Evolutionary conservation across 2,113 vertebrate species (phyloP).

Genomic region (Fulica atra): DNA sequence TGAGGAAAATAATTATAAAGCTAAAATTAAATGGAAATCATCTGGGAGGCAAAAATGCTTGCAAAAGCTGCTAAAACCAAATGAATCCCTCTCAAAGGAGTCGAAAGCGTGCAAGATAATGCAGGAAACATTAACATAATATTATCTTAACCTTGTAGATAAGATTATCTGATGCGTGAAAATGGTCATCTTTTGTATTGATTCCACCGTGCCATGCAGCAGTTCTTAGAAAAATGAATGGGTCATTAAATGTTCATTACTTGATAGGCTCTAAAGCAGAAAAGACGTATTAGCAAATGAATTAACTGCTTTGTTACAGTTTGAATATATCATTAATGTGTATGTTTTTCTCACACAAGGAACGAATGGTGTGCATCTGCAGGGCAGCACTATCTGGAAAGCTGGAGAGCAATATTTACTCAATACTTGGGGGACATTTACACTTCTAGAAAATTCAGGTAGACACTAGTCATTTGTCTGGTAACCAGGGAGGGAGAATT

Average conservation of each 20-base stretch:
- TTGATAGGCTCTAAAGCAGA: slow-evolving; percentile 58
- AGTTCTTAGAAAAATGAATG: slow-evolving; percentile 63
- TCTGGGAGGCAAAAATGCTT: not conserved
- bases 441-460: not conserved
- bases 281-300: slow-evolving; percentile 68
- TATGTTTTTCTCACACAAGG: not conserved
- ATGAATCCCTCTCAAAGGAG: slow-evolving; percentile 55
- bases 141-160: slow-evolving; percentile 73
- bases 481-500: not conserved
- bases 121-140: slow-evolving; percentile 69
- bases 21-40: not conserved
- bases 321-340: slow-evolving; percentile 56
- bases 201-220: slow-evolving; percentile 21
- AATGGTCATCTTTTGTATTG: slow-evolving; percentile 72
- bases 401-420: not conserved
- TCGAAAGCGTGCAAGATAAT: slow-evolving; percentile 29
- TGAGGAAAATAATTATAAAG: not conserved
- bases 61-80: slow-evolving; percentile 46
- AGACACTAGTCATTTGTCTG: not conserved
- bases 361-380: not conserved
- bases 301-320: slow-evolving; percentile 61
- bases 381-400: not conserved
- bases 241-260: slow-evolving; percentile 67
- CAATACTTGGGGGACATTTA: not conserved
- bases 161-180: slow-evolving; percentile 70